Conservation (phyloP, 1,140 invertebrate genomes). For the Drosophila micromelanica region DNA sequence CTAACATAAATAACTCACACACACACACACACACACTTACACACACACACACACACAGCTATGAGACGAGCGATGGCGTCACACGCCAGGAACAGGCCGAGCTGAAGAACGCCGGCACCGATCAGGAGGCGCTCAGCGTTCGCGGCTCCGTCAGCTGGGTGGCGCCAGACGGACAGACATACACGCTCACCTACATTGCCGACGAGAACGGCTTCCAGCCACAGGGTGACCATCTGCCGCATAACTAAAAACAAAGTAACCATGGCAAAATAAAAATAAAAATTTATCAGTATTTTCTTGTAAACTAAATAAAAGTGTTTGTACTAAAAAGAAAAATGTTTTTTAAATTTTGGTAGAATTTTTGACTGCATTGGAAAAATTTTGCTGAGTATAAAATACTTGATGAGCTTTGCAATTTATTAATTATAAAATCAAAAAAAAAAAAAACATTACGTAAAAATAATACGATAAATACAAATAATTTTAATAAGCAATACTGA, state of each 20-base stretch:
- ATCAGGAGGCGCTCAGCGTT: slow-evolving; percentile 86
- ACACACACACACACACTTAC: too few species aligned
- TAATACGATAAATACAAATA: too few species aligned
- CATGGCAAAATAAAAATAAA: not conserved
- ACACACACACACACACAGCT: too few species aligned
- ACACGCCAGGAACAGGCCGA: slow-evolving; percentile 87
- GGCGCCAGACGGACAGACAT: slow-evolving; percentile 87
- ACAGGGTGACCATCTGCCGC: slow-evolving; percentile 86
- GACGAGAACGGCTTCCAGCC: slow-evolving; percentile 92
- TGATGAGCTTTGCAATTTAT: too few species aligned
- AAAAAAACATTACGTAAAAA: too few species aligned
- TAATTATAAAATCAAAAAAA: too few species aligned
- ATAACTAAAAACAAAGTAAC: slow-evolving; percentile 35
- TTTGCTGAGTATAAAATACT: too few species aligned
- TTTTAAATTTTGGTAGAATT: too few species aligned
- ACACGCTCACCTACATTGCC: slow-evolving; percentile 88
- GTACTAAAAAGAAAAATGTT: too few species aligned
- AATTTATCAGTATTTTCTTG: slow-evolving; percentile 29
- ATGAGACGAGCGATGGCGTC: slow-evolving; percentile 89
- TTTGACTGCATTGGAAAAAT: too few species aligned
- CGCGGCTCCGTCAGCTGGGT: slow-evolving; percentile 88
- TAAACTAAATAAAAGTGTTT: slow-evolving; percentile 5
- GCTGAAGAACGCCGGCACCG: slow-evolving; percentile 86
- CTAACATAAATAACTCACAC: too few species aligned
- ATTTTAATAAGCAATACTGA: too few species aligned